These are phyloP conservation scores for Dryadula phaetusa DNA, from an alignment of 2,888 invertebrate species.

Conservation along the genomic window DNA sequence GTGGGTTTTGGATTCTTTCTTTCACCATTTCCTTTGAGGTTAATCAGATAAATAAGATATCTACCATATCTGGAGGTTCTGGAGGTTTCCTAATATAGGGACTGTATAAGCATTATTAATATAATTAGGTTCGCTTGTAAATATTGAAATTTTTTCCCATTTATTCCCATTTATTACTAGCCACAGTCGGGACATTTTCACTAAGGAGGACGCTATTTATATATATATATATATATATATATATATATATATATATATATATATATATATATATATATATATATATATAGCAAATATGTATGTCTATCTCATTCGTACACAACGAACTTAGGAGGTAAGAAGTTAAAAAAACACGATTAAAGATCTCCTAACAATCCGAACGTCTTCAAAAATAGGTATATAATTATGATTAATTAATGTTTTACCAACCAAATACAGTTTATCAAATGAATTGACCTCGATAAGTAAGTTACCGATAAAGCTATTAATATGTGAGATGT, in stretches of 20 bases:
- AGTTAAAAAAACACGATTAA: not conserved
- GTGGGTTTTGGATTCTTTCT: slow-evolving; percentile 10
- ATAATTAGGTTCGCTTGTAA: not conserved
- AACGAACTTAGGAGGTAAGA: too few species aligned
- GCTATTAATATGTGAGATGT: not conserved
- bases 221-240: too few species aligned
- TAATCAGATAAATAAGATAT: slow-evolving; percentile 25
- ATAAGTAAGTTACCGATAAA: not conserved
- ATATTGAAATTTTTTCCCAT: not conserved
- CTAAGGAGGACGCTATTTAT: too few species aligned
- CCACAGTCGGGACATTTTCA: too few species aligned
- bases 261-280: too few species aligned
- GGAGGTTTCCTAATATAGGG: slow-evolving; percentile 11
- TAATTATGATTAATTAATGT: not conserved
- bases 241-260: too few species aligned
- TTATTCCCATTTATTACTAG: not conserved
- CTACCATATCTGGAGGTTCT: too few species aligned
- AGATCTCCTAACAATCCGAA: too few species aligned
- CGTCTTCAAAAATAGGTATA: too few species aligned
- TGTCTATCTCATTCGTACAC: too few species aligned
- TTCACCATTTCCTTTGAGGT: slow-evolving; percentile 27
- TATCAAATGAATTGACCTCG: slow-evolving; percentile 13
- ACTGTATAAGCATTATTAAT: slow-evolving; percentile 6
- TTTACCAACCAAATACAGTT: not conserved
- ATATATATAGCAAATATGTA: too few species aligned